A percentile compares a stretch with the other conserved stretches of the same genome.
Conservation (phyloP, 2,888 invertebrate species). For the Prostheceraeus crozeri region DNA sequence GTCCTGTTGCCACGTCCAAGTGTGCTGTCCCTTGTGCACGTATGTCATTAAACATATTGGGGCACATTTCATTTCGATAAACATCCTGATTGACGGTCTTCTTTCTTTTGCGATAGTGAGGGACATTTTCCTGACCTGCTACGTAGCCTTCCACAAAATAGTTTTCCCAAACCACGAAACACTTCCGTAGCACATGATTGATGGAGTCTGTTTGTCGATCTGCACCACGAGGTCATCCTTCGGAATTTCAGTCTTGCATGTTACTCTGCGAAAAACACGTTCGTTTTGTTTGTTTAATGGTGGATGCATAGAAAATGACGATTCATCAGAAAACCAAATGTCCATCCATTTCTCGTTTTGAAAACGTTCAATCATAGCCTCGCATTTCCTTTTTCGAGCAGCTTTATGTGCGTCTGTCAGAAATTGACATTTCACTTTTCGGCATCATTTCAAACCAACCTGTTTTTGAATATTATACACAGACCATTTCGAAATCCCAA, state of each 20-base stretch:
- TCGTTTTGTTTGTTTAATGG: constrained; percentile 21
- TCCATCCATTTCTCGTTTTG: not conserved
- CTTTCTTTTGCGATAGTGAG: not conserved
- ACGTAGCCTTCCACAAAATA: constrained; percentile 23
- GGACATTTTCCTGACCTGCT: no score
- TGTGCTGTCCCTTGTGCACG: no score
- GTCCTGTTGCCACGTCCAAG: constrained; percentile 18
- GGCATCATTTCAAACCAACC: constrained; percentile 9
- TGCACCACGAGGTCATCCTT: constrained; percentile 3
- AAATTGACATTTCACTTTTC: constrained; percentile 1
- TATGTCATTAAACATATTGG: not conserved
- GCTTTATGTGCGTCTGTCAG: constrained; percentile 10
- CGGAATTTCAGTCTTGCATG: constrained; percentile 18
- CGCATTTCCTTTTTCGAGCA: not conserved
- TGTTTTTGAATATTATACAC: no score
- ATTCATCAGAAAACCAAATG: constrained; percentile 21
- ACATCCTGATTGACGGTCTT: constrained; percentile 16
- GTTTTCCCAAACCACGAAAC: constrained; percentile 28
- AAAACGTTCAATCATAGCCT: constrained; percentile 9
- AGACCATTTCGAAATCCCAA: no score
- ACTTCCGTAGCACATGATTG: constrained; percentile 5
- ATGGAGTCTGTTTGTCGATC: constrained; percentile 1
- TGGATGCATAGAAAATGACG: not conserved
- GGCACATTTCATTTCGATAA: constrained; percentile 20
- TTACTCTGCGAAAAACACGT: constrained; percentile 1